Conservation (phyloP, 1,140 invertebrate genomes). For the Drosophila serrata region DNA sequence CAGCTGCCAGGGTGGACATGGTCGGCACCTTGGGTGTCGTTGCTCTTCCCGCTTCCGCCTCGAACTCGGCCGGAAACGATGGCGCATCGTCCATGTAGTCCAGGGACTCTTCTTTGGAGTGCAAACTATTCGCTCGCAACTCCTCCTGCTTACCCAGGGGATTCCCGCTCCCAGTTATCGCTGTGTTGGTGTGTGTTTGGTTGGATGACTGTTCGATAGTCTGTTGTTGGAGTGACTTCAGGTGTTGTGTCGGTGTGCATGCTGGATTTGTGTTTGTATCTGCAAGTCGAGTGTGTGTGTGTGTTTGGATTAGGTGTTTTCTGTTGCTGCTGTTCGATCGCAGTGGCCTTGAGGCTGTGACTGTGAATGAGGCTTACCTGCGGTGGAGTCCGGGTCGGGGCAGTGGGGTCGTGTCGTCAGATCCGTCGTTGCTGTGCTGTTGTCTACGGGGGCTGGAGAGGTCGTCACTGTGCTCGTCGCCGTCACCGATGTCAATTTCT, state of each 20-base stretch:
- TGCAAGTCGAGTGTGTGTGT: conserved; percentile 40
- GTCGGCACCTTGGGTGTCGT: conserved; percentile 19
- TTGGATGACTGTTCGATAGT: conserved; percentile 1
- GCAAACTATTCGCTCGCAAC: conserved; percentile 27
- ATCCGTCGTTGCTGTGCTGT: conserved; percentile 21
- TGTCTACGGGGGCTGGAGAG: neutral
- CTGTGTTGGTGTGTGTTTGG: conserved; percentile 22
- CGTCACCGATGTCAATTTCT: neutral
- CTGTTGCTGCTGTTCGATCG: neutral
- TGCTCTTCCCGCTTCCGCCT: conserved; percentile 4
- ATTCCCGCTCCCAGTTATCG: conserved; percentile 5
- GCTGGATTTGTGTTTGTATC: conserved; percentile 47
- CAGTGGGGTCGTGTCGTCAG: conserved; percentile 15
- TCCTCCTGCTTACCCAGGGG: conserved; percentile 23
- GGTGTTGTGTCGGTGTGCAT: conserved; percentile 54
- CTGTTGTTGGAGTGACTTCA: conserved; percentile 16
- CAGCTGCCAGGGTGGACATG: conserved; percentile 59
- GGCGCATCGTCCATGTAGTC: conserved; percentile 64
- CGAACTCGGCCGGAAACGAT: neutral
- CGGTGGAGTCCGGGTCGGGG: conserved; percentile 18
- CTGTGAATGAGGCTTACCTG: conserved; percentile 64
- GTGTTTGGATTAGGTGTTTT: conserved; percentile 25
- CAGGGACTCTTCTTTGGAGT: conserved; percentile 27
- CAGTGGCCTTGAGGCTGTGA: neutral
- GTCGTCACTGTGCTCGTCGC: conserved; percentile 9